Conservation (phyloP, 2,797 vertebrate species). For the Chromis chromis region DNA sequence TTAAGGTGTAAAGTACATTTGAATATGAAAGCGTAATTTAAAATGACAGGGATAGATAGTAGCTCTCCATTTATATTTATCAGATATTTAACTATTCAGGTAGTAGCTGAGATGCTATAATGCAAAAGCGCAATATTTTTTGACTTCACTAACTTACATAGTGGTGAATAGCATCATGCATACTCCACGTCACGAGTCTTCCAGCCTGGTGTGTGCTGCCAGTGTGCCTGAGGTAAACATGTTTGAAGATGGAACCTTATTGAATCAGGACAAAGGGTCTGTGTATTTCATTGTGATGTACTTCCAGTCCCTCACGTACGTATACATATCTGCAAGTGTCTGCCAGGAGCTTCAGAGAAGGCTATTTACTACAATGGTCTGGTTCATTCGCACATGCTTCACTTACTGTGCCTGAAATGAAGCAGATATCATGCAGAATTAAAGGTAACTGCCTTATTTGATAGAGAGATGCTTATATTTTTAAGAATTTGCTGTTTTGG, state of each 20-base stretch:
- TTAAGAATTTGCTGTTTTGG: conserved; percentile 66
- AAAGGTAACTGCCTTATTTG: conserved; percentile 66
- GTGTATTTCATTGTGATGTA: conserved; percentile 41
- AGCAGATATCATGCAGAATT: conserved; percentile 52
- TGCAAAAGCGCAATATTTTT: conserved; percentile 22
- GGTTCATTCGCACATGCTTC: conserved; percentile 41
- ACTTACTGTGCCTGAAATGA: conserved; percentile 49
- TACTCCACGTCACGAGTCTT: conserved; percentile 43
- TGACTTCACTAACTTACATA: conserved; percentile 35
- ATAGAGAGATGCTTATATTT: conserved; percentile 75
- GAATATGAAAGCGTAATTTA: conserved; percentile 54
- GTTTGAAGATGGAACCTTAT: conserved; percentile 31
- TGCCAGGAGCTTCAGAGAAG: conserved; percentile 11
- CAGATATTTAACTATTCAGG: conserved; percentile 60
- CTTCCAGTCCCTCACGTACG: conserved; percentile 40
- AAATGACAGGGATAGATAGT: conserved; percentile 43
- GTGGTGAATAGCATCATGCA: background rate
- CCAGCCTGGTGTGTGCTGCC: conserved; percentile 37
- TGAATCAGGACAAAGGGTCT: conserved; percentile 35
- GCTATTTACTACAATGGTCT: conserved; percentile 12
- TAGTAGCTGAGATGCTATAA: conserved; percentile 43
- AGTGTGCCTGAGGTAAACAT: conserved; percentile 60
- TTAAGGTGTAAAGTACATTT: conserved; percentile 48
- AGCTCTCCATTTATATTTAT: conserved; percentile 66
- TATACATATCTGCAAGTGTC: conserved; percentile 36